A percentile compares a stretch with the other conserved stretches of the same genome.
These are phyloP conservation scores for Leptodirus hochenwartii DNA, from an alignment of 2,888 invertebrate genomes.

Conservation along the genomic window DNA sequence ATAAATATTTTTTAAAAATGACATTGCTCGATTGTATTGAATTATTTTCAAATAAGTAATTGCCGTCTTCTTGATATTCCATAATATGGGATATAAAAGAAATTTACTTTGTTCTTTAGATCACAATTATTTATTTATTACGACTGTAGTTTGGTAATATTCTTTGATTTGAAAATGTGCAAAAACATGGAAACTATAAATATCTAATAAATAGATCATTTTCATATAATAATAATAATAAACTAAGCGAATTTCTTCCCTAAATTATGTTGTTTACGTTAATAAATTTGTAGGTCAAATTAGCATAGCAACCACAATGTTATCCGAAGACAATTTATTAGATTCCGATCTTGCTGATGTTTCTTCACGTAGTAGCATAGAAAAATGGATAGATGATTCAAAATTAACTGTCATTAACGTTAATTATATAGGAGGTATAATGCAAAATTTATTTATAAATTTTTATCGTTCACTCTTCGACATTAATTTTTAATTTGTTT, in stretches of 20 bases:
- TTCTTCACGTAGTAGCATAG: slow-evolving; percentile 22
- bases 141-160: too few species aligned
- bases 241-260: neutral
- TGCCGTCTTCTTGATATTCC: too few species aligned
- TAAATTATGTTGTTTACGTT: neutral
- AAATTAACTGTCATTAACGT: slow-evolving; percentile 22
- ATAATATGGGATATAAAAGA: too few species aligned
- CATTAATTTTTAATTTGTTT: too few species aligned
- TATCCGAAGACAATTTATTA: slow-evolving; percentile 23
- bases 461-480: too few species aligned
- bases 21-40: too few species aligned
- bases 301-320: slow-evolving; percentile 25
- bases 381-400: slow-evolving; percentile 26
- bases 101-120: slow-evolving; percentile 1
- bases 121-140: slow-evolving; percentile 6
- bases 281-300: slow-evolving; percentile 24
- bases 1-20: too few species aligned
- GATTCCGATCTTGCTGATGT: slow-evolving; percentile 24
- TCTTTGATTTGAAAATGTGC: slow-evolving; percentile 6
- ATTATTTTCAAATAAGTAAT: too few species aligned
- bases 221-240: neutral
- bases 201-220: too few species aligned
- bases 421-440: slow-evolving; percentile 15
- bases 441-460: too few species aligned
- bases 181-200: too few species aligned